These are phyloP conservation scores for Microplitis demolitor DNA, from an alignment of 1,140 invertebrate species.

Conservation along the genomic window DNA sequence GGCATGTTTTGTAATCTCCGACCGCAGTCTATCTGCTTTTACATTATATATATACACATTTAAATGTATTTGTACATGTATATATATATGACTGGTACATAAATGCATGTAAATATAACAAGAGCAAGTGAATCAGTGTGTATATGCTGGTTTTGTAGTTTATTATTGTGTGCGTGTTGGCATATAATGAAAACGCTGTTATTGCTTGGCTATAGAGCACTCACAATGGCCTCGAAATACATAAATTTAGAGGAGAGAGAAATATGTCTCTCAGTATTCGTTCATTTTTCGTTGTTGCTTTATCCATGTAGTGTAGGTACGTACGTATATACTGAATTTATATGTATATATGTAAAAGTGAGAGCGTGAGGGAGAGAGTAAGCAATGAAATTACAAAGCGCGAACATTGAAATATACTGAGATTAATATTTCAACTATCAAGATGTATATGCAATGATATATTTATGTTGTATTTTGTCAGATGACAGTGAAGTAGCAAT, in stretches of 20 bases:
- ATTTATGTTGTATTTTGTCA: constrained; percentile 17
- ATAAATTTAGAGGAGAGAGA: constrained; percentile 17
- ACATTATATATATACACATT: constrained; percentile 30
- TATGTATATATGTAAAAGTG: too few species aligned
- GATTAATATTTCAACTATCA: constrained; percentile 56
- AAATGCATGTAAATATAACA: not conserved
- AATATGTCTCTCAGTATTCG: constrained; percentile 24
- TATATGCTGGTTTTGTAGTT: constrained; percentile 38
- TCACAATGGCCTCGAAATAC: constrained; percentile 48
- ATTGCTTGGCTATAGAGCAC: constrained; percentile 56
- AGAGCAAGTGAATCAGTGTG: not conserved
- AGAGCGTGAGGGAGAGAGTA: not conserved
- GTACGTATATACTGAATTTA: too few species aligned
- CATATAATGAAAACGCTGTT: constrained; percentile 49
- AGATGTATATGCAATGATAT: constrained; percentile 32
- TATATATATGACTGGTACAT: not conserved
- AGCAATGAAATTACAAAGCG: not conserved
- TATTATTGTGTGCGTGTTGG: constrained; percentile 4
- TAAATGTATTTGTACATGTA: too few species aligned
- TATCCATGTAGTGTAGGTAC: too few species aligned
- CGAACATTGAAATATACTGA: constrained; percentile 25
- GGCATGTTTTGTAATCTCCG: constrained; percentile 61
- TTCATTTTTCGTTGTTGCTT: not conserved
- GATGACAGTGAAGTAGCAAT: not conserved
- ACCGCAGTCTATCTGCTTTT: constrained; percentile 45